Conservation (phyloP, 2,888 invertebrate genomes). For the Phaedon cochleariae region DNA sequence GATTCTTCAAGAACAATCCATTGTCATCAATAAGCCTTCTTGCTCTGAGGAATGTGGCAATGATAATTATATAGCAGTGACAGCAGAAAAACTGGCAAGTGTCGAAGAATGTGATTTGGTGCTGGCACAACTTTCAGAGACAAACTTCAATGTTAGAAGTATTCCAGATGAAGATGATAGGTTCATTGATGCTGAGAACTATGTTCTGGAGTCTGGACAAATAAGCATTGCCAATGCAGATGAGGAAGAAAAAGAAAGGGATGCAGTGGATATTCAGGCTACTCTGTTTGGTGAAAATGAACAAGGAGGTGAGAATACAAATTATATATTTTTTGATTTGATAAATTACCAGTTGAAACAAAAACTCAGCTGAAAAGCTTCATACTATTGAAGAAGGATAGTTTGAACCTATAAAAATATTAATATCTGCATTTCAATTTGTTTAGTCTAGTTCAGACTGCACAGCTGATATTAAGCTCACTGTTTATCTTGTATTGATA, state of each 20-base stretch:
- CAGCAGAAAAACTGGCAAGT: constrained; percentile 58
- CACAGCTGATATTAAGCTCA: too few species aligned
- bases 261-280: constrained; percentile 57
- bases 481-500: too few species aligned
- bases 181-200: constrained; percentile 82
- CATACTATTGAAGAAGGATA: too few species aligned
- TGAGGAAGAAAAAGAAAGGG: constrained; percentile 47
- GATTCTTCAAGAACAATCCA: constrained; percentile 59
- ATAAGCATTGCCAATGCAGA: constrained; percentile 55
- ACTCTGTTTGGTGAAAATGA: constrained; percentile 57
- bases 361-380: too few species aligned
- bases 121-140: constrained; percentile 32
- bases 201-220: constrained; percentile 74
- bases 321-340: too few species aligned
- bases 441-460: too few species aligned
- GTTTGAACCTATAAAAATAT: too few species aligned
- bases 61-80: constrained; percentile 46
- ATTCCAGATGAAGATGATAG: constrained; percentile 66
- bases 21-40: constrained; percentile 41
- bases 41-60: constrained; percentile 58
- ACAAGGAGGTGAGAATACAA: constrained; percentile 41
- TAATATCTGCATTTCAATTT: too few species aligned
- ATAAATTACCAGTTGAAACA: not conserved
- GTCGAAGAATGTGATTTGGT: constrained; percentile 62
- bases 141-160: constrained; percentile 29